Evolutionary conservation across 2,113 vertebrate genomes (phyloP).

Genomic region (Syngnathus floridae): DNA sequence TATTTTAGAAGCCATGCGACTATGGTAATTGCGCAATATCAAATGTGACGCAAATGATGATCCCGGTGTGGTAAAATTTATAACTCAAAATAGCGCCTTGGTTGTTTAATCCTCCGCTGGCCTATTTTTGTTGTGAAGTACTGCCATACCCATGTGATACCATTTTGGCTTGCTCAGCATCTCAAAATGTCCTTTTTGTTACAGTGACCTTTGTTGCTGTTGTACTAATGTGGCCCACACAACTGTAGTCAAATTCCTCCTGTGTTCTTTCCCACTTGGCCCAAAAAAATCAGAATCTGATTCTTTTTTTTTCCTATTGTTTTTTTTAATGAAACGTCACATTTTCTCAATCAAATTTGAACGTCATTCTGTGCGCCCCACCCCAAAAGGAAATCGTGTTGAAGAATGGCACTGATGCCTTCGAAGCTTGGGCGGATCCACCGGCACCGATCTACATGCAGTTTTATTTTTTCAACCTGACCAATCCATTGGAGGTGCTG

Average conservation of each 20-base stretch:
- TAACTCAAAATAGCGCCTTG: not conserved
- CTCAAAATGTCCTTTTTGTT: too few species aligned
- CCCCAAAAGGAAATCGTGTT: constrained; percentile 75
- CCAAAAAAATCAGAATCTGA: too few species aligned
- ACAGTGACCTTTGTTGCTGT: too few species aligned
- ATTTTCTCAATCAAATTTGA: not conserved
- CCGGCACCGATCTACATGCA: constrained; percentile 87
- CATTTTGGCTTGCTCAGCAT: constrained; percentile 14
- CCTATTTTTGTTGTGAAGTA: not conserved
- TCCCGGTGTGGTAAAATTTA: not conserved
- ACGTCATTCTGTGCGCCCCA: constrained; percentile 25
- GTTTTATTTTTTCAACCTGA: constrained; percentile 95
- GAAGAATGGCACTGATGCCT: constrained; percentile 80
- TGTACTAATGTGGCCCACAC: too few species aligned
- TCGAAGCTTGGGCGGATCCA: constrained; percentile 82
- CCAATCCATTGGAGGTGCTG: constrained; percentile 85
- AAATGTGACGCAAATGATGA: not conserved
- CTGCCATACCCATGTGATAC: not conserved
- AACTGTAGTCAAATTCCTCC: too few species aligned
- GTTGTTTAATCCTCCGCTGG: not conserved
- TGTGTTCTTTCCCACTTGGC: too few species aligned
- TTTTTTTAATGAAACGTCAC: not conserved
- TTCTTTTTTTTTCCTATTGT: not conserved
- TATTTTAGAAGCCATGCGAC: not conserved
- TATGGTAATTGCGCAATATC: not conserved